These are phyloP conservation scores for Aratinga solstitialis DNA, from an alignment of 2,797 vertebrate species.

Conservation along the genomic window DNA sequence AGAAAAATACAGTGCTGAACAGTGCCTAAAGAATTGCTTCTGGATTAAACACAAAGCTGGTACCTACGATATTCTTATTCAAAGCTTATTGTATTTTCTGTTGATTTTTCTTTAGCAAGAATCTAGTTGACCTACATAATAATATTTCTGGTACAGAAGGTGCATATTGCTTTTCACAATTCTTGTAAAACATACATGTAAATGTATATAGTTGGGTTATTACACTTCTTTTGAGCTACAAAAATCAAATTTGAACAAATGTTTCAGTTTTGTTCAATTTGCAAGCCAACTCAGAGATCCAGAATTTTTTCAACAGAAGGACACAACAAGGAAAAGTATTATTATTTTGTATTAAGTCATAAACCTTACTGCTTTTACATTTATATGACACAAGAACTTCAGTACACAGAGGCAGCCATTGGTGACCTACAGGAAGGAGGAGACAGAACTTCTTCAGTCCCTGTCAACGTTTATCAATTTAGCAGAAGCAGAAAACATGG, in stretches of 20 bases:
- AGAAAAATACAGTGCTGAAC: not conserved
- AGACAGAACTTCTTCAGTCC: not conserved
- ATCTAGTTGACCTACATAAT: slow-evolving; percentile 19
- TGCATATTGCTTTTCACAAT: not conserved
- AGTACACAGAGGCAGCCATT: not conserved
- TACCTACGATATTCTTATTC: not conserved
- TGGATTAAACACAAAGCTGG: not conserved
- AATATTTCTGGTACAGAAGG: not conserved
- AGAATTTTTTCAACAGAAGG: not conserved
- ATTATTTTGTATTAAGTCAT: not conserved
- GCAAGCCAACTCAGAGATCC: not conserved
- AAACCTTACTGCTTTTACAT: not conserved
- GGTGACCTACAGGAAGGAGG: not conserved
- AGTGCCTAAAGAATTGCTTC: not conserved
- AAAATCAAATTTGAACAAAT: not conserved
- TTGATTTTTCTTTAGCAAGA: not conserved
- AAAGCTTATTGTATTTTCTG: not conserved
- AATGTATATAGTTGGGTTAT: not conserved
- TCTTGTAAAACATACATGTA: not conserved
- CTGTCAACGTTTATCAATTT: rapidly evolving
- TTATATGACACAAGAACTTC: not conserved
- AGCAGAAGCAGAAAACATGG: not conserved
- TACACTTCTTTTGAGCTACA: not conserved
- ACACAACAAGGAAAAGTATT: not conserved
- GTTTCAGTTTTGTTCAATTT: not conserved